Conservation (phyloP, 1,140 invertebrate genomes). For the Saxidomus purpurata region DNA sequence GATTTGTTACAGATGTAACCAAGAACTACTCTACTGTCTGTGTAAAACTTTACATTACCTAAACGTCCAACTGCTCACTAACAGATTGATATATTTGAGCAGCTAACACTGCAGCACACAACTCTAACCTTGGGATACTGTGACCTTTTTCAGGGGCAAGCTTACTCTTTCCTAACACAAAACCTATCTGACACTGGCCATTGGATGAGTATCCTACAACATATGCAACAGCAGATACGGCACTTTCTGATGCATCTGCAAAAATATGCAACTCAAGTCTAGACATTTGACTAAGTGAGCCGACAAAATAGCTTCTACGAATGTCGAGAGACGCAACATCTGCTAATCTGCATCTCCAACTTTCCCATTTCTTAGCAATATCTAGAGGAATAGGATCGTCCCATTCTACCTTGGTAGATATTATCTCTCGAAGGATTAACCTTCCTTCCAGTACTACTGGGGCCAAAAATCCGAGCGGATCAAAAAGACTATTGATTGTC, state of each 20-base stretch:
- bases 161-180: slow-evolving; percentile 15
- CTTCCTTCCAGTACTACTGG: slow-evolving; percentile 1
- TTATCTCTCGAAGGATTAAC: neutral
- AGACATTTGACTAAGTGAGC: neutral
- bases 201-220: neutral
- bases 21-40: too few relatives aligned
- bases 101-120: slow-evolving; percentile 32
- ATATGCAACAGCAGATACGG: slow-evolving; percentile 59
- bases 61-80: too few relatives aligned
- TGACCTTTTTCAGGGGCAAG: neutral
- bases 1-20: too few relatives aligned
- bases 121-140: slow-evolving; percentile 31
- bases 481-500: slow-evolving; percentile 4
- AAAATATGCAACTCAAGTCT: slow-evolving; percentile 46
- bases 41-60: too few relatives aligned
- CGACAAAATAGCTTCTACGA: slow-evolving; percentile 11
- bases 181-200: neutral
- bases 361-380: neutral
- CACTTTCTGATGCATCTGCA: slow-evolving; percentile 64
- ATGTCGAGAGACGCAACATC: slow-evolving; percentile 1
- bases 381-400: neutral
- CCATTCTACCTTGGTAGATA: neutral
- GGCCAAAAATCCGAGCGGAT: slow-evolving; percentile 36
- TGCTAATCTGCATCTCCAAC: slow-evolving; percentile 7
- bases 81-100: neutral